These are phyloP conservation scores for Carassius carassius DNA, from an alignment of 2,113 vertebrate genomes.

Conservation along the genomic window DNA sequence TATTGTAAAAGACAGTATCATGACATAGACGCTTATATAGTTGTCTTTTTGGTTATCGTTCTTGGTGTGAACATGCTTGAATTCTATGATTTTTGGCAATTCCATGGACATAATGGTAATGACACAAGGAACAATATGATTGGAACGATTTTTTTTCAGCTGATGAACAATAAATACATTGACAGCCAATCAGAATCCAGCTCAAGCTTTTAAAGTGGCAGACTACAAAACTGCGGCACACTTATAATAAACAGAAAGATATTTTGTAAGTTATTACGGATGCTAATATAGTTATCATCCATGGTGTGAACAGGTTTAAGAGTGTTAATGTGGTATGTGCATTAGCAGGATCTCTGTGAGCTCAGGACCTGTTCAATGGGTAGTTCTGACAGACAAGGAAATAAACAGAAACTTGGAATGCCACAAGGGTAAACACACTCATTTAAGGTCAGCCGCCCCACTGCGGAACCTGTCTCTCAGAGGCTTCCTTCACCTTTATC, in stretches of 20 bases:
- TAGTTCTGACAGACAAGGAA: conserved; percentile 27
- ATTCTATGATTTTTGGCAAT: too few species aligned
- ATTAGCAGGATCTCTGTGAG: conserved; percentile 3
- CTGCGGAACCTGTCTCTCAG: background rate
- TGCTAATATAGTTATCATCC: background rate
- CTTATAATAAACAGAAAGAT: background rate
- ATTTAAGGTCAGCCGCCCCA: background rate
- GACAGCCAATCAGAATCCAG: background rate
- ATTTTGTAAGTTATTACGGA: too few species aligned
- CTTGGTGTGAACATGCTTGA: too few species aligned
- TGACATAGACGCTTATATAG: too few species aligned
- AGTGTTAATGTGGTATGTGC: background rate
- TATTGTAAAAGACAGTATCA: too few species aligned
- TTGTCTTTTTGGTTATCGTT: too few species aligned
- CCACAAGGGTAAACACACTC: background rate
- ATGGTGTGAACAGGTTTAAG: background rate
- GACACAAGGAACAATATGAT: too few species aligned
- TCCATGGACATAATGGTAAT: too few species aligned
- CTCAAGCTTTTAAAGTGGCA: background rate
- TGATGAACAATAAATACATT: background rate
- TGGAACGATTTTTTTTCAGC: background rate
- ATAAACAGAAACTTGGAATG: conserved; percentile 23
- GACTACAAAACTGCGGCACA: background rate
- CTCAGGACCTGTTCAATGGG: conserved; percentile 17
- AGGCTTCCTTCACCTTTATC: conserved; percentile 16